phyloP scores from a whole-genome alignment of 2,888 invertebrate species.

The Rugalucina vietnamica region DNA sequence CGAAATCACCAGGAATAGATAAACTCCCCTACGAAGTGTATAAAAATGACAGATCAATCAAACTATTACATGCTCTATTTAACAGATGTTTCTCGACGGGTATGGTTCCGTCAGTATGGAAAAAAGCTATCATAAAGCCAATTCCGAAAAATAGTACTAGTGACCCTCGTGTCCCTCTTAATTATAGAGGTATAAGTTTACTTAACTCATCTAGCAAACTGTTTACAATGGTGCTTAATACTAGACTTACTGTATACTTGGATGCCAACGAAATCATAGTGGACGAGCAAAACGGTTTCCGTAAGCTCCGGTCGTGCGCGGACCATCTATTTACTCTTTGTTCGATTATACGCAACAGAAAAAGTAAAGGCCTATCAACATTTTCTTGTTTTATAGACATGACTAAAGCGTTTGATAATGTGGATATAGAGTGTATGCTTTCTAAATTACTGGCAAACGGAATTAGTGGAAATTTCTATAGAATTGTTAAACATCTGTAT shows the following conservation, averaged over 20 bases:
- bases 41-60: background rate
- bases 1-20: background rate
- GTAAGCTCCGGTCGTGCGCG: background rate
- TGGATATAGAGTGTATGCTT: conserved; percentile 9
- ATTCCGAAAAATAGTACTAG: background rate
- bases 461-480: conserved; percentile 19
- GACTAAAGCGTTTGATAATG: conserved; percentile 27
- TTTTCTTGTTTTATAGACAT: conserved; percentile 27
- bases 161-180: background rate
- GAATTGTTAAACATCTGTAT: background rate
- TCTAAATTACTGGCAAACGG: conserved; percentile 10
- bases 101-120: background rate
- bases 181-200: background rate
- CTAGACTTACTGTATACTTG: background rate
- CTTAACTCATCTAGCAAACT: background rate
- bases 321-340: background rate
- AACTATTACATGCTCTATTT: background rate
- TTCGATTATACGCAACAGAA: background rate
- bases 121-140: background rate
- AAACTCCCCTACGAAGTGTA: background rate
- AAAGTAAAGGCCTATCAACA: background rate
- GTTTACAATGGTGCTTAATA: background rate
- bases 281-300: conserved; percentile 5
- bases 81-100: background rate
- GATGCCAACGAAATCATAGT: background rate